phyloP scores from a whole-genome alignment of 2,797 vertebrate genomes.

The Pagetopsis macropterus region DNA sequence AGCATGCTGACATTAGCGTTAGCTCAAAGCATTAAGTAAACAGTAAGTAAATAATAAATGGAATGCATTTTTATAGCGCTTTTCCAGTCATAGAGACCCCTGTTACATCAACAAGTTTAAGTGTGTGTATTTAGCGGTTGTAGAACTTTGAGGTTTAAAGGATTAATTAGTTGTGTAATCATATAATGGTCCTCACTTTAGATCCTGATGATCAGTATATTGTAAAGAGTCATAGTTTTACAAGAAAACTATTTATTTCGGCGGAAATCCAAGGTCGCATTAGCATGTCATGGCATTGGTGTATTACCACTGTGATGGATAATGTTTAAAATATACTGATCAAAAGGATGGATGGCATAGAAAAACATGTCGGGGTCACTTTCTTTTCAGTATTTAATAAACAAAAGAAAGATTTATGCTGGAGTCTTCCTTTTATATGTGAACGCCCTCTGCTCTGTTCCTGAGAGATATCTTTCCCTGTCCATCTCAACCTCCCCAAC shows the following conservation, averaged over 20 bases:
- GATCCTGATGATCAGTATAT: no score
- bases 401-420: not conserved
- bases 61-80: no score
- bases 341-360: not conserved
- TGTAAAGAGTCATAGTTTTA: not conserved
- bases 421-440: not conserved
- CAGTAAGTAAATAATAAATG: no score
- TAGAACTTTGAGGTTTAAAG: not conserved
- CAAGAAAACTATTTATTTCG: not conserved
- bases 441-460: slow-evolving; percentile 12
- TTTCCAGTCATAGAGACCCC: no score
- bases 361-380: not conserved
- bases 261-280: not conserved
- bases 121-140: not conserved
- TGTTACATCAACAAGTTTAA: no score
- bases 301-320: not conserved
- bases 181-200: not conserved
- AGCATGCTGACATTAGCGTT: no score
- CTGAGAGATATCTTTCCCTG: not conserved
- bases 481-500: not conserved
- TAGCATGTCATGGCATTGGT: not conserved
- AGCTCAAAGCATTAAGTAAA: no score
- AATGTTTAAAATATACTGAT: not conserved
- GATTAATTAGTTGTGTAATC: not conserved
- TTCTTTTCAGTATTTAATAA: not conserved